These are phyloP conservation scores for Phycodurus eques DNA, from an alignment of 2,113 vertebrate genomes.

Conservation along the genomic window DNA sequence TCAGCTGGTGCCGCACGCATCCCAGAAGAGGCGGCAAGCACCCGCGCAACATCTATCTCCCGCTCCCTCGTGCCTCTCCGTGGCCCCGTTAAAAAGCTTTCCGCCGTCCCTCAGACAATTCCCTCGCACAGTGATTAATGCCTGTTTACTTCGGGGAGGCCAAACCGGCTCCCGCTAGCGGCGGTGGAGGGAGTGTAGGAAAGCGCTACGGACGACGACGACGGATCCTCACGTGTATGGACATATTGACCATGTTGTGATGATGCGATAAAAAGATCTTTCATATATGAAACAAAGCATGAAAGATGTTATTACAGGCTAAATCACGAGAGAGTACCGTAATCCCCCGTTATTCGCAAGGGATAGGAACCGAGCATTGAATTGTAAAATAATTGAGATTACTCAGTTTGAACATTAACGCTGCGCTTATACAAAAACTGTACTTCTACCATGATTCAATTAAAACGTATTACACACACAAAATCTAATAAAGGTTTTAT, in stretches of 20 bases:
- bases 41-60: conserved; percentile 75
- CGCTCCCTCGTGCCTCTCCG: conserved; percentile 54
- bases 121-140: conserved; percentile 78
- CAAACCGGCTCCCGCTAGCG: conserved; percentile 58
- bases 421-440: too few relatives aligned
- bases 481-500: too few relatives aligned
- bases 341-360: neutral
- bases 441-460: too few relatives aligned
- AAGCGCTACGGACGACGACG: conserved; percentile 8
- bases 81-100: conserved; percentile 65
- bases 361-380: too few relatives aligned
- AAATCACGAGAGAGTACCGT: neutral
- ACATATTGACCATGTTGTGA: neutral
- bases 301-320: neutral
- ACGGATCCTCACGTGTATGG: neutral
- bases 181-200: conserved; percentile 30
- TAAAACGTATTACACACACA: too few relatives aligned
- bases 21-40: conserved; percentile 66
- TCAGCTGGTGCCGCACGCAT: conserved; percentile 68
- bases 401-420: too few relatives aligned
- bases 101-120: conserved; percentile 67
- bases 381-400: too few relatives aligned
- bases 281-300: neutral
- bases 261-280: neutral
- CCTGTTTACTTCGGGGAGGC: conserved; percentile 76